Evolutionary conservation across 2,888 invertebrate genomes (phyloP), one percentile per base, ranked within the genome.

Genomic region (Protodeltote pygarga): DNA sequence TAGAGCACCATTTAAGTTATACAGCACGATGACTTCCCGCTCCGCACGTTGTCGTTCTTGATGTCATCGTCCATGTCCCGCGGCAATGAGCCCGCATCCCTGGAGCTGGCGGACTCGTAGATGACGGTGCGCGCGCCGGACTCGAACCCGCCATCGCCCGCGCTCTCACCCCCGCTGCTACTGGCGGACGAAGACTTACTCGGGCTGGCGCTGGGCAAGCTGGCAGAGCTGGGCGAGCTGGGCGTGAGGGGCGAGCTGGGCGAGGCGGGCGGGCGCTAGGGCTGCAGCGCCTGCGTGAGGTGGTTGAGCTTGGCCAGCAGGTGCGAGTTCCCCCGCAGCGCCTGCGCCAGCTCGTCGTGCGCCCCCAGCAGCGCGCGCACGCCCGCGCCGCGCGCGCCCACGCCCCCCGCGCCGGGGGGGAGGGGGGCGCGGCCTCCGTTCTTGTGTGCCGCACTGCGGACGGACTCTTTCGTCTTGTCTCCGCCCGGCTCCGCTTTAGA

Each of bases 341-440:
- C 59, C 3, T 52, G 62, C 3, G 73, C 76, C 34, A 83, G 61
- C 46, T 86, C 87, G 27, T 79, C 85, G 63, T 85, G 86, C 52
- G 83, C 80, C 9, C 69, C 75, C 45, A 82, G 73, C 65, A 87
- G 73, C 27, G 83, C 86, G 42, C 83, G 80, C 70, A 85, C 73
- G 20, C 85, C 85, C 37, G 77, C 79, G 17, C 79, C 74, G 44
- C 65, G 33, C 55, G 77, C 69, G 9, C 52, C 23, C 53, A 71
- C 66, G 14, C 60, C 65, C 25, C 37, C 14, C 24, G 11, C 5
- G 39, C 63, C 41, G 53, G 75, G 68, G 11, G 53, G 20, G 6
- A 5, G 19, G 4, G 27, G 37, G 0, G 24, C 20, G 5, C 16
- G 39, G 4, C 23, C 15, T 4, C 44, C 45, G 11, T 34, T 50